Evolutionary conservation across 2,113 vertebrate genomes (phyloP).

Genomic region (Salvelinus namaycush): DNA sequence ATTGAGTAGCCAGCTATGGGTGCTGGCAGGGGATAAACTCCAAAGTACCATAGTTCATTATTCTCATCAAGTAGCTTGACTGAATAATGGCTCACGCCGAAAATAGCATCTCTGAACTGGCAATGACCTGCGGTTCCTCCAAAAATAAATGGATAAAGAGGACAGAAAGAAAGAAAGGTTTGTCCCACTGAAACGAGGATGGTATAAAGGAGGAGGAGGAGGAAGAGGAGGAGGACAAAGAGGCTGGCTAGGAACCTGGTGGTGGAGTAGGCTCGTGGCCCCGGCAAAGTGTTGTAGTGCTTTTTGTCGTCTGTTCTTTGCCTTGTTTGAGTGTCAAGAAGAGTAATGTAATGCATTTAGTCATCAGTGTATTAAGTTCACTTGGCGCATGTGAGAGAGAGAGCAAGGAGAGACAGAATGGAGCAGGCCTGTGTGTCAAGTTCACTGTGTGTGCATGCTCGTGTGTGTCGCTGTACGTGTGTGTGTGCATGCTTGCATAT

Average conservation of each 20-base stretch:
- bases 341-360: background rate
- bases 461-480: background rate
- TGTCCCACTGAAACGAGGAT: conserved; percentile 22
- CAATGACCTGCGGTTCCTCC: conserved; percentile 15
- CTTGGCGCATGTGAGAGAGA: background rate
- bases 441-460: too few relatives aligned
- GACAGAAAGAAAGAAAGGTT: background rate
- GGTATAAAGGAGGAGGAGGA: conserved; percentile 1
- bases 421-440: too few relatives aligned
- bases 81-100: conserved; percentile 42
- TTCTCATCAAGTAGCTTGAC: conserved; percentile 45
- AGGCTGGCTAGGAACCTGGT: conserved; percentile 3
- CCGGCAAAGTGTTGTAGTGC: background rate
- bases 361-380: background rate
- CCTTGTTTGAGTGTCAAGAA: background rate
- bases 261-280: background rate
- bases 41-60: conserved; percentile 36
- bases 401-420: too few relatives aligned
- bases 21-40: conserved; percentile 23
- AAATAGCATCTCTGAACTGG: conserved; percentile 32
- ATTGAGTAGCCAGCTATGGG: conserved; percentile 23
- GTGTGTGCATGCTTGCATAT: conserved; percentile 1
- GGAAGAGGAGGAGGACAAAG: conserved; percentile 9
- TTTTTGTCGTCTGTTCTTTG: background rate
- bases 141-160: conserved; percentile 25